phyloP scores from a whole-genome alignment of 1,140 invertebrate species.

The Idris sp. region DNA sequence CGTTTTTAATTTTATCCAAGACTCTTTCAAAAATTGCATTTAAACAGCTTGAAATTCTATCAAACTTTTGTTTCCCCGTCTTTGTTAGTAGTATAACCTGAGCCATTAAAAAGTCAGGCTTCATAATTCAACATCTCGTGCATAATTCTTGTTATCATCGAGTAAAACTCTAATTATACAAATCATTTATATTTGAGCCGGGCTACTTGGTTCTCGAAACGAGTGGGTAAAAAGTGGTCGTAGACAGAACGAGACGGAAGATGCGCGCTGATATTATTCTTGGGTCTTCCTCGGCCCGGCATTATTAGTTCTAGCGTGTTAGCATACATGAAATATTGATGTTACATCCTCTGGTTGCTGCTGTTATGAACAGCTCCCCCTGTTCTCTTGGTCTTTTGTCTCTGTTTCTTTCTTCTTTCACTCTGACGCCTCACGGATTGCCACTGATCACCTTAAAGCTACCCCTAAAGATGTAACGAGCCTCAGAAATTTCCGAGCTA shows the following conservation, averaged over 20 bases:
- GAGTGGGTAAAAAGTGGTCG: conserved; percentile 54
- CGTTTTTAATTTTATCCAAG: too few species aligned
- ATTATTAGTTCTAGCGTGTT: conserved; percentile 79
- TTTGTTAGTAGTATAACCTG: too few species aligned
- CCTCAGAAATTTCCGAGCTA: conserved; percentile 57
- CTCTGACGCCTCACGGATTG: conserved; percentile 36
- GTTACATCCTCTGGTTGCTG: conserved; percentile 69
- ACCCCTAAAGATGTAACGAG: conserved; percentile 58
- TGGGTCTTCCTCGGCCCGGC: conserved; percentile 74
- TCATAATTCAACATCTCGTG: conserved; percentile 16
- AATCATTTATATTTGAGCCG: conserved; percentile 45
- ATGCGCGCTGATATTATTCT: conserved; percentile 76
- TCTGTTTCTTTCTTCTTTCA: conserved; percentile 30
- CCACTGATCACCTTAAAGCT: conserved; percentile 61
- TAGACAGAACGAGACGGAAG: conserved; percentile 13
- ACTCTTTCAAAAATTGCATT: too few species aligned
- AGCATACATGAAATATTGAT: conserved; percentile 80
- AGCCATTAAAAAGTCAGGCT: too few species aligned
- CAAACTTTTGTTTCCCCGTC: too few species aligned
- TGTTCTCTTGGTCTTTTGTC: conserved; percentile 30
- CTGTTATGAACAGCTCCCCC: conserved; percentile 58
- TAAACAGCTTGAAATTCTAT: too few species aligned
- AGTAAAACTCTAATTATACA: conserved; percentile 48
- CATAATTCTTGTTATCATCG: conserved; percentile 35
- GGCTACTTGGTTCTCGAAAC: conserved; percentile 29